Conservation (phyloP, 2,888 invertebrate species). For the Hymenopus coronatus region DNA sequence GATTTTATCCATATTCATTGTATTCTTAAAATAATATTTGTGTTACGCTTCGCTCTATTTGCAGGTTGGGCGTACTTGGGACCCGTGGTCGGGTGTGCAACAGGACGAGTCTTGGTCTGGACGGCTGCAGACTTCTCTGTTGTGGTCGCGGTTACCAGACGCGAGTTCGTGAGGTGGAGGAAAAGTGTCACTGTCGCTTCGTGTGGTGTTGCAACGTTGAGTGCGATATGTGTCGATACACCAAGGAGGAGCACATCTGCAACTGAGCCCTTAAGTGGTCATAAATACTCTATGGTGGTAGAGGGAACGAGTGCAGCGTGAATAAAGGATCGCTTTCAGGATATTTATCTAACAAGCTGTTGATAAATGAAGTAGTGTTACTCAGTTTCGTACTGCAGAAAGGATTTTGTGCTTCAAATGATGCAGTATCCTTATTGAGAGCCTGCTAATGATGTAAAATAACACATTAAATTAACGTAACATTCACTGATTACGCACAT, state of each 20-base stretch:
- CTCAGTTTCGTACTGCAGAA: no score
- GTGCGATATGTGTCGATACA: conserved; percentile 77
- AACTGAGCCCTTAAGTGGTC: conserved; percentile 53
- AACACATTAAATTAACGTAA: no score
- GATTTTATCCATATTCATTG: neutral
- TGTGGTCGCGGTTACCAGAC: conserved; percentile 89
- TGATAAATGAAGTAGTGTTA: no score
- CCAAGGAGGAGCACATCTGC: conserved; percentile 81
- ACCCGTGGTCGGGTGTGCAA: conserved; percentile 82
- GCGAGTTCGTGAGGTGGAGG: conserved; percentile 73
- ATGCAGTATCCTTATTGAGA: no score
- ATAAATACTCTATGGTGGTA: no score
- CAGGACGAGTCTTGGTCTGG: conserved; percentile 77
- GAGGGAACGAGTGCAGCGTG: neutral
- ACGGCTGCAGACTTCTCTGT: conserved; percentile 82
- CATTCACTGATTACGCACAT: no score
- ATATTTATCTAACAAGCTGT: no score
- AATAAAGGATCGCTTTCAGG: neutral
- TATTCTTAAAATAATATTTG: no score
- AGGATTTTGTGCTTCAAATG: no score
- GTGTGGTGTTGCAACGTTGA: conserved; percentile 90
- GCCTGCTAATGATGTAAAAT: no score
- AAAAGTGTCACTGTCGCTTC: conserved; percentile 86
- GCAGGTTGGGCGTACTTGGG: conserved; percentile 75
- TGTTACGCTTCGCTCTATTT: conserved; percentile 33